phyloP scores from a whole-genome alignment of 1,140 invertebrate genomes.

The Philopotamus ludificatus region DNA sequence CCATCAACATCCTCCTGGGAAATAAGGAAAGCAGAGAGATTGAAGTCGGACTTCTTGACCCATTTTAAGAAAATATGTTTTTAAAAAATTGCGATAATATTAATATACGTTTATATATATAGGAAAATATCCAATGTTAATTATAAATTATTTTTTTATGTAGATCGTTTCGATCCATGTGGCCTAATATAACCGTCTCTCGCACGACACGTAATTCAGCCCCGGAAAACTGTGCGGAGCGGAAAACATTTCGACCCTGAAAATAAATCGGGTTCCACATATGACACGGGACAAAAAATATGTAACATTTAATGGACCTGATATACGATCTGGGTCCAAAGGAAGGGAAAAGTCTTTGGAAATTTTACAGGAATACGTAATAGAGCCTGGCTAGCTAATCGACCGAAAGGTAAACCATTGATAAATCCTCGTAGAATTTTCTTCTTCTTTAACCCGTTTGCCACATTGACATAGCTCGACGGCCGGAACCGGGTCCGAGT shows the following conservation, averaged over 20 bases:
- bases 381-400: constrained; percentile 12
- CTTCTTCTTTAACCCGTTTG: neutral
- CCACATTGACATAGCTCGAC: neutral
- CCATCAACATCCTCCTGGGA: too few species aligned
- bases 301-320: constrained; percentile 18
- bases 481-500: neutral
- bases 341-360: constrained; percentile 5
- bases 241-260: neutral
- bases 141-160: too few species aligned
- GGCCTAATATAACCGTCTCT: too few species aligned
- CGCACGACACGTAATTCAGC: too few species aligned
- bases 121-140: too few species aligned
- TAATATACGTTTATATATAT: too few species aligned
- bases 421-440: neutral
- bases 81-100: too few species aligned
- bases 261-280: neutral
- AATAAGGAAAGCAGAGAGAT: too few species aligned
- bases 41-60: too few species aligned
- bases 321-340: constrained; percentile 2
- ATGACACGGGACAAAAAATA: constrained; percentile 9
- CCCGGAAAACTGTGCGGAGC: neutral
- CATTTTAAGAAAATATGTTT: too few species aligned
- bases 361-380: constrained; percentile 8
- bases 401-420: neutral
- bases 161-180: too few species aligned